These are phyloP conservation scores for Clamator glandarius DNA, from an alignment of 2,797 vertebrate species.

Conservation along the genomic window DNA sequence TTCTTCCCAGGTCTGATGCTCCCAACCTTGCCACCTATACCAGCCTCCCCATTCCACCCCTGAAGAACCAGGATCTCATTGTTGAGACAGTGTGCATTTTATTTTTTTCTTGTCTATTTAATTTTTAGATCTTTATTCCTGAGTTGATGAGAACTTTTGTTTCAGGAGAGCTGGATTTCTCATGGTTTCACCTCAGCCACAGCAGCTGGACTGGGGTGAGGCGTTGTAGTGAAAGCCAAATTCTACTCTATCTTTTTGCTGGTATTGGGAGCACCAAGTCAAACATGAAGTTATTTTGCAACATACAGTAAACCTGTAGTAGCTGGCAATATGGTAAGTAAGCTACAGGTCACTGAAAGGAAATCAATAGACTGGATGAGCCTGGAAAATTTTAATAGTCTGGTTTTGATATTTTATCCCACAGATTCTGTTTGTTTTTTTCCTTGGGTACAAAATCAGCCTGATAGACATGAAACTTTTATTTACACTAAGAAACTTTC, in stretches of 20 bases:
- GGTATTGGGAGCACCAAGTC: not conserved
- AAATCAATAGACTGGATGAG: not conserved
- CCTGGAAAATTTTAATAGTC: not conserved
- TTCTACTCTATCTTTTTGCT: not conserved
- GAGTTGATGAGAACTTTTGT: not conserved
- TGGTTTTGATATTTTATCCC: not conserved
- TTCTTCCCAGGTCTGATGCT: not conserved
- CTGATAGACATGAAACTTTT: not conserved
- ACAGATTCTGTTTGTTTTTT: not conserved
- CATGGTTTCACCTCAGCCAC: not conserved
- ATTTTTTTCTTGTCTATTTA: not conserved
- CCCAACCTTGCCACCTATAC: not conserved
- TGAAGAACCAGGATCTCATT: not conserved
- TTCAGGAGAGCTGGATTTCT: not conserved
- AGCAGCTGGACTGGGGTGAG: not conserved
- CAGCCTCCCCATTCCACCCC: not conserved
- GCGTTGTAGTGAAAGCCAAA: not conserved
- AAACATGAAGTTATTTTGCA: not conserved
- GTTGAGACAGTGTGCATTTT: not conserved
- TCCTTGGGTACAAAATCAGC: not conserved
- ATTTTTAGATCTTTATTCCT: not conserved
- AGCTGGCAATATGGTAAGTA: not conserved
- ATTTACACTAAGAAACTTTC: conserved; percentile 24
- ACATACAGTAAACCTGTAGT: not conserved
- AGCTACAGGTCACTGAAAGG: not conserved